Percentiles rank a stretch among this genome's conserved stretches.
phyloP scores from a whole-genome alignment of 2,113 vertebrate genomes.

The Balaeniceps rex region DNA sequence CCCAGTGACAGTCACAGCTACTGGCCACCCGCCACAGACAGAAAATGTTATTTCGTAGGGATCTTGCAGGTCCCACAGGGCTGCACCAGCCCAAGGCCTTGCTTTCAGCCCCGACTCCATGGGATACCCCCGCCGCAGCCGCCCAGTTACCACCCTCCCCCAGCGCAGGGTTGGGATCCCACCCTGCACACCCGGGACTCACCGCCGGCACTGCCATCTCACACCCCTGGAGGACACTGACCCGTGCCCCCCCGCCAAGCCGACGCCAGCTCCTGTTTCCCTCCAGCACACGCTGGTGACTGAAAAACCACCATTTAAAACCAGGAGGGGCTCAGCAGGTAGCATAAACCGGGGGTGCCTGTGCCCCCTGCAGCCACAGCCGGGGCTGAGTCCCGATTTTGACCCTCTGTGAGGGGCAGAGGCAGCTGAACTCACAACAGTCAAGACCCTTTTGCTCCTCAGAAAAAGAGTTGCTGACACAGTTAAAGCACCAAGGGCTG shows the following conservation, averaged over 20 bases:
- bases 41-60: not conserved
- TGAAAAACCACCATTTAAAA: not conserved
- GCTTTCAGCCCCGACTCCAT: not conserved
- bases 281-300: not conserved
- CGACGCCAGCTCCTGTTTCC: not conserved
- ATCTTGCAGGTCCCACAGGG: not conserved
- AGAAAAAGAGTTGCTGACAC: not conserved
- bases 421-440: not conserved
- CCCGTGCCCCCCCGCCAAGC: not conserved
- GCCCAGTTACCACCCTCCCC: not conserved
- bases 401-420: not conserved
- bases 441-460: not conserved
- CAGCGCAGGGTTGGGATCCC: not conserved
- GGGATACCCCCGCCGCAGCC: fast-evolving
- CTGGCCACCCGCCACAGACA: not conserved
- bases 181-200: fast-evolving
- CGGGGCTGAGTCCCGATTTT: fast-evolving
- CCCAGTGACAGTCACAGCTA: not conserved
- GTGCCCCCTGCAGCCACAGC: not conserved
- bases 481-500: not conserved
- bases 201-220: not conserved
- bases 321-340: not conserved
- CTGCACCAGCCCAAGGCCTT: not conserved
- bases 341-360: fast-evolving
- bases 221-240: fast-evolving